These are phyloP conservation scores for Arctocebus calabarensis DNA, from an alignment of 2,797 vertebrate genomes.

Conservation along the genomic window DNA sequence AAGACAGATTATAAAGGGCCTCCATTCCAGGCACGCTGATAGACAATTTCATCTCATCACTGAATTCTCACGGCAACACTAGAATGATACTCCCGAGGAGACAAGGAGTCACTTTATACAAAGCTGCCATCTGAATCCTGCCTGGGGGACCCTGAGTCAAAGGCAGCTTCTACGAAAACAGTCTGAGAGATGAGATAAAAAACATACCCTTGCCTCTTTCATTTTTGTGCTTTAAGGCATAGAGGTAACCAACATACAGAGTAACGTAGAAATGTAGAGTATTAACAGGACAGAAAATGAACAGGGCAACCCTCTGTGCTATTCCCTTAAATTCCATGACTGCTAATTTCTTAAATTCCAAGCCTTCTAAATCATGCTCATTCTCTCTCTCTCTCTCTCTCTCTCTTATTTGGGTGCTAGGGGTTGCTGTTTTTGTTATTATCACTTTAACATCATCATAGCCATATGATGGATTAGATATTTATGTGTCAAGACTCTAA, in stretches of 20 bases:
- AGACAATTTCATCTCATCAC: fast-evolving
- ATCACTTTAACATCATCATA: no score
- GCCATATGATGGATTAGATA: neutral
- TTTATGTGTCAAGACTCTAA: neutral
- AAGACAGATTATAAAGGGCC: neutral
- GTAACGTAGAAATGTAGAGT: no score
- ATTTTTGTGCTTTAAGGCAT: neutral
- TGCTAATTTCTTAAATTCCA: neutral
- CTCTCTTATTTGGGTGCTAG: neutral
- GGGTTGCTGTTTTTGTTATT: neutral
- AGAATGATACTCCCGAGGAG: fast-evolving
- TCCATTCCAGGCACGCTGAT: neutral
- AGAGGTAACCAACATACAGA: neutral
- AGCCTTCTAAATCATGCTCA: neutral
- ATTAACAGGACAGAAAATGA: neutral
- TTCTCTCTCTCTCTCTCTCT: neutral
- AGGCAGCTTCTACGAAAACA: neutral
- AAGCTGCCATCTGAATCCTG: neutral
- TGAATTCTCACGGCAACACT: neutral
- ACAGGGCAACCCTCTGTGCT: no score
- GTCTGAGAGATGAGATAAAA: neutral
- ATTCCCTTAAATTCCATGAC: neutral
- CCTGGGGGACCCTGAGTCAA: no score
- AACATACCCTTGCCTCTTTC: neutral
- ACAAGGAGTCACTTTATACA: no score